phyloP scores from a whole-genome alignment of 2,797 vertebrate genomes.

The Sebastiscus tertius region DNA sequence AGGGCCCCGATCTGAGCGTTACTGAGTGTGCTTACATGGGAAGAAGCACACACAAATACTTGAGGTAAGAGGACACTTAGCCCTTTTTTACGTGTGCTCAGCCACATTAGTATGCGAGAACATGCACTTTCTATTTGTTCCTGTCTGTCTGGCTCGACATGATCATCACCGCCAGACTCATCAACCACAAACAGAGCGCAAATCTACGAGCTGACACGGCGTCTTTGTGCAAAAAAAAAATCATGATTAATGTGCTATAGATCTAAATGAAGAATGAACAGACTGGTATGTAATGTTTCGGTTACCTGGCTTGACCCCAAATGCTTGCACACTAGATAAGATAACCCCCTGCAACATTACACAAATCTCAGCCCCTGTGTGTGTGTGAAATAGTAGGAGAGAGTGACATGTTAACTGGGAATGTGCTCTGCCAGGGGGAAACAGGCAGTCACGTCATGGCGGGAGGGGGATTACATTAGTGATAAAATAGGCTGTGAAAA shows the following conservation, averaged over 20 bases:
- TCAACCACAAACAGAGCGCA: constrained; percentile 43
- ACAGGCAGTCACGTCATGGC: constrained; percentile 32
- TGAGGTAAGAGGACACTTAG: constrained; percentile 32
- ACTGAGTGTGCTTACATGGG: constrained; percentile 6
- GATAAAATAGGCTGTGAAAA: constrained; percentile 65
- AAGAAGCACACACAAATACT: constrained; percentile 15
- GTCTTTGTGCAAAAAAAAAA: not conserved
- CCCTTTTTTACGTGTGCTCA: not conserved
- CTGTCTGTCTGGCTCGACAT: constrained; percentile 1
- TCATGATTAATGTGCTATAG: not conserved
- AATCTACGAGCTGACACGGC: not conserved
- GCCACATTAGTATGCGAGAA: constrained; percentile 37
- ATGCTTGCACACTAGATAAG: constrained; percentile 56
- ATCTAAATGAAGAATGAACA: constrained; percentile 6
- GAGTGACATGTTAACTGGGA: constrained; percentile 57
- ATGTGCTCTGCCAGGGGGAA: constrained; percentile 54
- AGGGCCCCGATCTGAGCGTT: not conserved
- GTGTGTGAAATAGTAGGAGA: constrained; percentile 34
- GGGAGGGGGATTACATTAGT: constrained; percentile 34
- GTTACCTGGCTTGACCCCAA: constrained; percentile 46
- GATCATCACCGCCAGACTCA: constrained; percentile 24
- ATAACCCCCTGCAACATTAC: constrained; percentile 44
- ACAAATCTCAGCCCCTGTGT: constrained; percentile 4
- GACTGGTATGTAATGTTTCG: constrained; percentile 1
- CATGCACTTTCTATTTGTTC: constrained; percentile 20